phyloP scores from a whole-genome alignment of 1,140 invertebrate genomes.

The Agrypnia vestita region DNA sequence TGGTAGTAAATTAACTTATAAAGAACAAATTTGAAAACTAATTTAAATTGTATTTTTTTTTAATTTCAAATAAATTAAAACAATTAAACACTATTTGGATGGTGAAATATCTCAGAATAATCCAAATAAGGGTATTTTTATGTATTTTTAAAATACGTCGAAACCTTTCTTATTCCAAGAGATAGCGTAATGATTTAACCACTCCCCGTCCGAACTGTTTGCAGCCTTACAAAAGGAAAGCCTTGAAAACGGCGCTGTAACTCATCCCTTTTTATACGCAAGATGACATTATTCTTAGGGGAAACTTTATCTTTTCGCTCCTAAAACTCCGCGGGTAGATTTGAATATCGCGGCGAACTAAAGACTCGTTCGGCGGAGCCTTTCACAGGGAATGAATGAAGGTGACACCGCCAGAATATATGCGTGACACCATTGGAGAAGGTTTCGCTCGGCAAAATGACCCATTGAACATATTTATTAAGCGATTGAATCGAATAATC shows the following conservation, averaged over 20 bases:
- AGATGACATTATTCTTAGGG: slow-evolving; percentile 43
- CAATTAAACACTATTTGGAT: too few species aligned
- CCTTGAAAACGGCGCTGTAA: slow-evolving; percentile 32
- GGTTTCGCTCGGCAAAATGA: slow-evolving; percentile 21
- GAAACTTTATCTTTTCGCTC: slow-evolving; percentile 36
- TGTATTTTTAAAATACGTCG: too few species aligned
- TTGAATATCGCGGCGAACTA: slow-evolving; percentile 31
- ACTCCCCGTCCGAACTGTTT: slow-evolving; percentile 6
- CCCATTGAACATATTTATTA: not conserved
- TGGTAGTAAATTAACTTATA: too few species aligned
- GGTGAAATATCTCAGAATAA: too few species aligned
- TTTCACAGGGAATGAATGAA: slow-evolving; percentile 35
- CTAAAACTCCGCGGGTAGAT: slow-evolving; percentile 35
- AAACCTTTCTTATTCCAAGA: not conserved
- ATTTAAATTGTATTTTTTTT: too few species aligned
- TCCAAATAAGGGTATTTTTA: too few species aligned
- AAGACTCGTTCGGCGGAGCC: slow-evolving; percentile 2
- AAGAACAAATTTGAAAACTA: too few species aligned
- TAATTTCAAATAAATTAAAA: too few species aligned
- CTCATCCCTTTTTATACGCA: slow-evolving; percentile 35
- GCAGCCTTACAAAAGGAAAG: slow-evolving; percentile 29
- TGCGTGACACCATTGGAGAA: slow-evolving; percentile 5
- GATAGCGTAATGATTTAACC: slow-evolving; percentile 1
- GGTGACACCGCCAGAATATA: slow-evolving; percentile 9
- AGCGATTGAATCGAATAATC: not conserved